Evolutionary conservation across 2,113 vertebrate species (phyloP), one percentile per base, ranked within the genome.

Genomic region (Hippocampus zosterae): DNA sequence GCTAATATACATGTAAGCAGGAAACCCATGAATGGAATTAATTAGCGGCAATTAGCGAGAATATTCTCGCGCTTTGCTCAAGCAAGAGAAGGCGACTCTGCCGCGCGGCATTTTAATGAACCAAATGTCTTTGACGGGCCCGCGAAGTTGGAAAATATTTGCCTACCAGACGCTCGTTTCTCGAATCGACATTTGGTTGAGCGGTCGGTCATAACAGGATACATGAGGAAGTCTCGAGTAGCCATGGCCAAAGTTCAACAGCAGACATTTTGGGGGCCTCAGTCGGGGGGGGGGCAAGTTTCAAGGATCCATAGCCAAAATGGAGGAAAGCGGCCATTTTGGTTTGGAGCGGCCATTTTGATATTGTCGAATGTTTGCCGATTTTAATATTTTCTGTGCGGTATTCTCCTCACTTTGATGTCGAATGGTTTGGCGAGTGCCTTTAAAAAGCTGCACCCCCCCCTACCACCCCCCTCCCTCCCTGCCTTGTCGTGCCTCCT

Each of bases 391-490:
- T 87, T 70, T 85, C 74, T 69, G 59, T 72, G 15, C 59, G 60
- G 57, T 2, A 40, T 81, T 67, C 65, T 72, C 65, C 76, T 44
- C 60, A 77, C 74, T 64, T 77, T 75, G 77, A 50, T 70, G 77
- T 68, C 64, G 86, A 89, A 89, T 90, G 85, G 84, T 68, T 83
- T 81, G 70, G 70, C 82, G 80, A 87, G 84, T 88, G 87, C 75
- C 68, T 90, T 85, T 85, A 86, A 85, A 86, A 75, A 80, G 74
- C 25, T 79, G 65, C n/a, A n/a, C 72, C 55, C 19, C 80, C 29
- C 29, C 29, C 25, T n/a, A n/a, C 25, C 25, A 1, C 25, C 25
- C 25, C 29, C 29, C 29, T 29, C 29, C 29, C 29, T 33, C 60
- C 23, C 50, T 64, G 23, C 53, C 53, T 48, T 68, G 64, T 52